phyloP scores from a whole-genome alignment of 2,113 vertebrate genomes.

The Furnarius figulus region DNA sequence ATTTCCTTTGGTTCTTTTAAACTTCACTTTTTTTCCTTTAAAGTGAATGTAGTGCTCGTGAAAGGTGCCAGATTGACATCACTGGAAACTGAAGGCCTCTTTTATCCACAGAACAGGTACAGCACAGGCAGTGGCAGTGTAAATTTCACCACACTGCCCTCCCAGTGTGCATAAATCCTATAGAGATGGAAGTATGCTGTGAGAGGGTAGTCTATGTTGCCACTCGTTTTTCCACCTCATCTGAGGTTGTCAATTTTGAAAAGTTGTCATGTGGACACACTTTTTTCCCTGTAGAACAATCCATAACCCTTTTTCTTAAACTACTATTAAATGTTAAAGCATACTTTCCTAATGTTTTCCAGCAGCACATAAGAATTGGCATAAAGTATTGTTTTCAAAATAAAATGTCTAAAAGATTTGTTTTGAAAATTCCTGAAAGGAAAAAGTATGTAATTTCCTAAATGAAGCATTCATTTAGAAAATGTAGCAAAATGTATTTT shows the following conservation, averaged over 20 bases:
- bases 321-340: not conserved
- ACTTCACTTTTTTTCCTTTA: slow-evolving; percentile 76
- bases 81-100: slow-evolving; percentile 67
- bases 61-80: slow-evolving; percentile 66
- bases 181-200: slow-evolving; percentile 32
- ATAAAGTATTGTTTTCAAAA: not conserved
- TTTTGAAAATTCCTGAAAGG: not conserved
- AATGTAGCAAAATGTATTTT: not conserved
- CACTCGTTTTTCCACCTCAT: not conserved
- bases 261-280: not conserved
- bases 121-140: slow-evolving; percentile 48
- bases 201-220: not conserved
- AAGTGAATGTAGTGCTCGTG: slow-evolving; percentile 58
- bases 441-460: not conserved
- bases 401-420: not conserved
- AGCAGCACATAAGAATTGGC: not conserved
- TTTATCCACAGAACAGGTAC: slow-evolving; percentile 58
- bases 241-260: not conserved
- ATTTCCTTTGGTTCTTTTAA: slow-evolving; percentile 60
- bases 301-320: not conserved
- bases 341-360: not conserved
- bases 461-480: not conserved
- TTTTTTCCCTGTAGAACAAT: not conserved
- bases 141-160: slow-evolving; percentile 24
- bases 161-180: not conserved